phyloP scores from a whole-genome alignment of 1,140 invertebrate genomes.

The Ruditapes philippinarum region DNA sequence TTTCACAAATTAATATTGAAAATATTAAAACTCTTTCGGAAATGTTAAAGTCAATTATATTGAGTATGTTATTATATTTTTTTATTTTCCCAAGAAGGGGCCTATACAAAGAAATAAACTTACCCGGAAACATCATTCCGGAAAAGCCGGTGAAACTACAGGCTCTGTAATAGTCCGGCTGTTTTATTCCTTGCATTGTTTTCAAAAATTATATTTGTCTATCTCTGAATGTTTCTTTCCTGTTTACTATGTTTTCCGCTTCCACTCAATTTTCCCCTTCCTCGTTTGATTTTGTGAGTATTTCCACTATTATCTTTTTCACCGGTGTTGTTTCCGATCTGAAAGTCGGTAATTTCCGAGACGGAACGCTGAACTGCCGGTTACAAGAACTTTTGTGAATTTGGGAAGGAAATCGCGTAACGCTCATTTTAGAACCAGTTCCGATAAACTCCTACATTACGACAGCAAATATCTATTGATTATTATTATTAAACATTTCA shows the following conservation, averaged over 20 bases:
- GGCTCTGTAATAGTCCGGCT: slow-evolving; percentile 76
- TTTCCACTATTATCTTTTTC: slow-evolving; percentile 64
- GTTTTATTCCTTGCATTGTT: slow-evolving; percentile 77
- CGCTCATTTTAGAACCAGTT: slow-evolving; percentile 67
- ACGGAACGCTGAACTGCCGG: slow-evolving; percentile 57
- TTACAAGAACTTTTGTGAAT: slow-evolving; percentile 62
- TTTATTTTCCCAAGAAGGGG: no score
- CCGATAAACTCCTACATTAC: slow-evolving; percentile 53
- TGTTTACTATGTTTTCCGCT: slow-evolving; percentile 58
- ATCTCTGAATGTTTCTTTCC: slow-evolving; percentile 52
- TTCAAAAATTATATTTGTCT: slow-evolving; percentile 61
- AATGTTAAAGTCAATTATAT: neutral
- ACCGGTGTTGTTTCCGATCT: slow-evolving; percentile 57
- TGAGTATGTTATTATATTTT: no score
- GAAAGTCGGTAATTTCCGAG: slow-evolving; percentile 64
- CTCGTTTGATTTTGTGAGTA: slow-evolving; percentile 54
- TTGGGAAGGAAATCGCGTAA: slow-evolving; percentile 65
- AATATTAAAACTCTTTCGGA: neutral
- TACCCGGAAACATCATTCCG: slow-evolving; percentile 79
- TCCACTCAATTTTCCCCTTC: slow-evolving; percentile 61
- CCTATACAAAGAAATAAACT: no score
- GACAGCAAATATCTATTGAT: slow-evolving; percentile 64
- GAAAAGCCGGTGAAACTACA: slow-evolving; percentile 77
- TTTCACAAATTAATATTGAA: no score
- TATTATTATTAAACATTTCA: slow-evolving; percentile 55